Percentiles rank a stretch among this genome's conserved stretches.
These are phyloP conservation scores for Zhuqinia jingwanae DNA, from an alignment of 2,888 invertebrate genomes.

Conservation along the genomic window DNA sequence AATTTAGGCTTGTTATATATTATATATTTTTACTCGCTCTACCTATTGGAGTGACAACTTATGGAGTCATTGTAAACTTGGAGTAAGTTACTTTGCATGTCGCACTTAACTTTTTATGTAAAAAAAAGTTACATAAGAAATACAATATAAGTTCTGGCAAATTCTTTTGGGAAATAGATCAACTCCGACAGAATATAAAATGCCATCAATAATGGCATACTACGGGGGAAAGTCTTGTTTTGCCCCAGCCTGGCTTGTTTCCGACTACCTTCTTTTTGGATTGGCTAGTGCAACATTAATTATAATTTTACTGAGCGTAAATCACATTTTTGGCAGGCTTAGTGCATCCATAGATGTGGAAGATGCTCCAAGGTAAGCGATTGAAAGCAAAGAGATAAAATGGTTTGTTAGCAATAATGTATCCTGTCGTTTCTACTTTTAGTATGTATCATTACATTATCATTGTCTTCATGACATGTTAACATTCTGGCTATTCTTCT, in stretches of 20 bases:
- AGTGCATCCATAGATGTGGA: constrained; percentile 60
- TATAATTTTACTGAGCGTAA: constrained; percentile 45
- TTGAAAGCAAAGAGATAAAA: neutral
- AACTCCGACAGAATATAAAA: neutral
- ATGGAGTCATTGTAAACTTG: constrained; percentile 55
- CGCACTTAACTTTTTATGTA: neutral
- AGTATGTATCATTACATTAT: neutral
- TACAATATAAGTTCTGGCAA: neutral
- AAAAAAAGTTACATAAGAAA: neutral
- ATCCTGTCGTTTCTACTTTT: neutral
- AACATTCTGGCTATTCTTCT: neutral
- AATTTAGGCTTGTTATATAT: constrained; percentile 54
- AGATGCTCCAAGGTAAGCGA: constrained; percentile 57
- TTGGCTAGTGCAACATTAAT: constrained; percentile 45
- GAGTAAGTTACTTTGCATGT: constrained; percentile 25
- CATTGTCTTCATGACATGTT: neutral
- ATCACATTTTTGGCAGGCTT: constrained; percentile 51
- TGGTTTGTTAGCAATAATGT: constrained; percentile 3
- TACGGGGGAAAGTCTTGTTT: constrained; percentile 53
- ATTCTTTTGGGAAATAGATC: neutral
- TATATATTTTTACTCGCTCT: constrained; percentile 42
- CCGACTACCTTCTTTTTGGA: constrained; percentile 51
- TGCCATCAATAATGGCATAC: neutral
- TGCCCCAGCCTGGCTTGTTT: constrained; percentile 48
- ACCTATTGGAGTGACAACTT: constrained; percentile 59